phyloP scores from a whole-genome alignment of 2,888 invertebrate genomes.

The Panopea generosa region DNA sequence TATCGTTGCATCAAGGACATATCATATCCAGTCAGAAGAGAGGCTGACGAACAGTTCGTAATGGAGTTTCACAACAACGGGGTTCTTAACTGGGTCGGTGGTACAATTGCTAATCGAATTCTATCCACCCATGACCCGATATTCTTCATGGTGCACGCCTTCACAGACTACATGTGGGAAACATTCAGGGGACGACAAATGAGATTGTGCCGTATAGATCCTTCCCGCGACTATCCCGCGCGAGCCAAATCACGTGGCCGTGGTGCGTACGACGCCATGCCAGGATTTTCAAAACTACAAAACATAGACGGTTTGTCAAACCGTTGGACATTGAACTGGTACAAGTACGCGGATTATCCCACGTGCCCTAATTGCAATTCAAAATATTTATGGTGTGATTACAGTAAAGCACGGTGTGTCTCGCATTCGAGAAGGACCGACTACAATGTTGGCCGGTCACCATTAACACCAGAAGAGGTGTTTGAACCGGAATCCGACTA shows the following conservation, averaged over 20 bases:
- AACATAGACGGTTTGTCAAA: constrained; percentile 28
- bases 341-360: constrained; percentile 29
- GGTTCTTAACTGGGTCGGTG: constrained; percentile 68
- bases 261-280: constrained; percentile 17
- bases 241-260: background rate
- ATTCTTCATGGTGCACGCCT: constrained; percentile 69
- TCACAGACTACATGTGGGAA: constrained; percentile 71
- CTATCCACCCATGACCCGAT: constrained; percentile 69
- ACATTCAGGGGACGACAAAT: constrained; percentile 48
- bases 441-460: constrained; percentile 21
- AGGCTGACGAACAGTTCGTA: constrained; percentile 30
- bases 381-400: constrained; percentile 37
- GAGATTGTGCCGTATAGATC: constrained; percentile 24
- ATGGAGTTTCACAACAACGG: constrained; percentile 69
- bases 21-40: constrained; percentile 17
- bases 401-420: constrained; percentile 13
- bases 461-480: too few relatives aligned
- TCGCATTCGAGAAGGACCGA: constrained; percentile 40
- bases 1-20: too few relatives aligned
- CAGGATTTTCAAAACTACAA: constrained; percentile 25
- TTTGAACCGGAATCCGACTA: constrained; percentile 38
- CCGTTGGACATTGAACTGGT: constrained; percentile 45
- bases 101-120: constrained; percentile 57
- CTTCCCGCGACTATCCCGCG: constrained; percentile 27
- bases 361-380: constrained; percentile 46